Evolutionary conservation across 2,113 vertebrate species (phyloP), one percentile per base, ranked within the genome.

Genomic region (Centropus unirufus): DNA sequence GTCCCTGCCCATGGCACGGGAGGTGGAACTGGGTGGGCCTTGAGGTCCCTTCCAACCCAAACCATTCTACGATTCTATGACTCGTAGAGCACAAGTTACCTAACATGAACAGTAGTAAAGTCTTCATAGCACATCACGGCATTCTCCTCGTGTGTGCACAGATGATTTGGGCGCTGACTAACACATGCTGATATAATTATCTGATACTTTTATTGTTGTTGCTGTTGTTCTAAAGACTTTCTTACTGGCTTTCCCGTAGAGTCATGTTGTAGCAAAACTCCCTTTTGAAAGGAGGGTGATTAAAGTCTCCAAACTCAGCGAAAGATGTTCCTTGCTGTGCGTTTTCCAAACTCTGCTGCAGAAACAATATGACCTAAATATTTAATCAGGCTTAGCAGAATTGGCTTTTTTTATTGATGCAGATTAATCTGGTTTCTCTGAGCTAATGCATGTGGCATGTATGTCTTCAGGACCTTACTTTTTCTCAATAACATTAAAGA

Each of bases 301-400:
- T 47, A 90, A 83, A 83, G 47, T 72, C 69, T 82, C 79, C 82
- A 72, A 52, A 94, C 69, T 80, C 51, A 67, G n/a, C 9, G 8
- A 73, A 87, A 59, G 76, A 74, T 88, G 68, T 91, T 97, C 78
- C 76, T 83, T 83, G 72, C 47, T 67, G 8, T 90, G 32, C 87
- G 57, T 95, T 93, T 96, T 96, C 94, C 42, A 67, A 81, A 79
- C 90, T 90, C 89, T 97, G 21, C 79, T 0, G 1, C 62, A 87
- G 93, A 96, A 97, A 94, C 74, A 92, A 69, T 96, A 68, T 93
- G 95, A 97, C 91, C 84, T 95, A 96, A 96, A 95, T 96, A 96
- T 96, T 97, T 98, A 96, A 96, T 97, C 89, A 83, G 75, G 93
- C 81, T 97, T 91, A 94, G 89, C 52, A 97, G 83, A 96, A 92